Conservation (phyloP, 1,140 invertebrate species). For the Dinothrombium tinctorium region DNA sequence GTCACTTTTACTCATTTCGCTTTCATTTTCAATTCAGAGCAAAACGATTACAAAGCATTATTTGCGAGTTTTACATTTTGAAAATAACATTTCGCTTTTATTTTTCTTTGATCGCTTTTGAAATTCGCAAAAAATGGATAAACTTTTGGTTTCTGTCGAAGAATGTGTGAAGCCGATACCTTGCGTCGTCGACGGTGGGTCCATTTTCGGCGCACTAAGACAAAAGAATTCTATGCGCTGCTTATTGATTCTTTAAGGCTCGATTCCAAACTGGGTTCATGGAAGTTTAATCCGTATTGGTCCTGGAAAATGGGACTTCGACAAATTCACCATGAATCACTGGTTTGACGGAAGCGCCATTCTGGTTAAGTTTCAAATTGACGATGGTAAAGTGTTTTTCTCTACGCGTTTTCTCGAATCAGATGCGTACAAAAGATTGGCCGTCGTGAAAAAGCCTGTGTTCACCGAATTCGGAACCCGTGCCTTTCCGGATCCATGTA, state of each 20-base stretch:
- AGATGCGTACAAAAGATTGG: slow-evolving; percentile 22
- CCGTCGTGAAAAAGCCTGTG: slow-evolving; percentile 17
- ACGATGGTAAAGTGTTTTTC: slow-evolving; percentile 17
- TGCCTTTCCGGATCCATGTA: slow-evolving; percentile 21
- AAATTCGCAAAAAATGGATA: too few relatives aligned
- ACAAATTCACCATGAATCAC: slow-evolving; percentile 21
- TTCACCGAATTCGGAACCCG: slow-evolving; percentile 24
- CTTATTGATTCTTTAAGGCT: not conserved
- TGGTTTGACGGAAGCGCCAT: slow-evolving; percentile 22
- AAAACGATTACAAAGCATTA: too few relatives aligned
- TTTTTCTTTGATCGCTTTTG: too few relatives aligned
- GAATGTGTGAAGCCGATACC: too few relatives aligned
- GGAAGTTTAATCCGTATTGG: slow-evolving; percentile 26
- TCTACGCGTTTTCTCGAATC: slow-evolving; percentile 20
- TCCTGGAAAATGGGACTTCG: slow-evolving; percentile 26
- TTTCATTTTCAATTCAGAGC: too few relatives aligned
- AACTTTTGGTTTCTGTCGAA: too few relatives aligned
- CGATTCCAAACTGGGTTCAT: slow-evolving; percentile 25
- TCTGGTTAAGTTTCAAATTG: slow-evolving; percentile 20
- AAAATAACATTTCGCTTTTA: too few relatives aligned
- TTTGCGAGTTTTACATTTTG: too few relatives aligned
- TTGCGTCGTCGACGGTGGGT: too few relatives aligned
- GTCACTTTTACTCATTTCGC: too few relatives aligned
- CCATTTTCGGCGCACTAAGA: too few relatives aligned
- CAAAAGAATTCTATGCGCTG: too few relatives aligned